These are phyloP conservation scores for Nerophis lumbriciformis DNA, from an alignment of 2,113 vertebrate species.

Conservation along the genomic window DNA sequence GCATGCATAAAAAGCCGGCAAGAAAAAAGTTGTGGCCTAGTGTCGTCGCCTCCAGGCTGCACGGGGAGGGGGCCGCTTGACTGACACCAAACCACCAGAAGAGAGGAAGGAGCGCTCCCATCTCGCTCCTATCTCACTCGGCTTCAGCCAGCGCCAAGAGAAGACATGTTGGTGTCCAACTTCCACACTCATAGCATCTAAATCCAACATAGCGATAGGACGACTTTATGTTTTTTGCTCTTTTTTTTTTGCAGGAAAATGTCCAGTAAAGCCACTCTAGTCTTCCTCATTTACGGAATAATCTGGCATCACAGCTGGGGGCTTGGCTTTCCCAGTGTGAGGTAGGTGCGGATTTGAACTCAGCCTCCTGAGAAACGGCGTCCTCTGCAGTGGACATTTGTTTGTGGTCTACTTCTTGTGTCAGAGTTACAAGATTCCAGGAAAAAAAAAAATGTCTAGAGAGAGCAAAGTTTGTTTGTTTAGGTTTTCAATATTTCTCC, in stretches of 20 bases:
- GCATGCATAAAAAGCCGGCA: conserved; percentile 82
- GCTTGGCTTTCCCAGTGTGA: conserved; percentile 84
- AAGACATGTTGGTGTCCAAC: conserved; percentile 26
- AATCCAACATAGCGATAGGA: conserved; percentile 26
- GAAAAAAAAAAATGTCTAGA: too few species aligned
- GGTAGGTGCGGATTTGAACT: conserved; percentile 70
- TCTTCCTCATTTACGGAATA: conserved; percentile 89
- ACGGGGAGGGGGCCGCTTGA: neutral
- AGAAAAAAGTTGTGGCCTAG: too few species aligned
- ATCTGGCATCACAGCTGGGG: conserved; percentile 88
- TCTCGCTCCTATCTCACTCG: conserved; percentile 58
- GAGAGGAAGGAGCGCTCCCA: conserved; percentile 66
- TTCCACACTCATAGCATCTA: too few species aligned
- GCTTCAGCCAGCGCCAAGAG: conserved; percentile 54
- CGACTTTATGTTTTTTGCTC: neutral
- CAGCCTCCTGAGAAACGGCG: too few species aligned
- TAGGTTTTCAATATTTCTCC: conserved; percentile 5
- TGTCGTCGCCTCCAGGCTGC: neutral
- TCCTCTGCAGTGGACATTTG: too few species aligned
- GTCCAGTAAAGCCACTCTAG: conserved; percentile 86
- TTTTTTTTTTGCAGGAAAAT: conserved; percentile 74
- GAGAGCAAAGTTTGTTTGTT: neutral
- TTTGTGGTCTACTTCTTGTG: too few species aligned
- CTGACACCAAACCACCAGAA: conserved; percentile 7
- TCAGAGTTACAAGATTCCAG: too few species aligned